These are phyloP conservation scores for Drosophila phalerata DNA, from an alignment of 2,888 invertebrate genomes.

Conservation along the genomic window DNA sequence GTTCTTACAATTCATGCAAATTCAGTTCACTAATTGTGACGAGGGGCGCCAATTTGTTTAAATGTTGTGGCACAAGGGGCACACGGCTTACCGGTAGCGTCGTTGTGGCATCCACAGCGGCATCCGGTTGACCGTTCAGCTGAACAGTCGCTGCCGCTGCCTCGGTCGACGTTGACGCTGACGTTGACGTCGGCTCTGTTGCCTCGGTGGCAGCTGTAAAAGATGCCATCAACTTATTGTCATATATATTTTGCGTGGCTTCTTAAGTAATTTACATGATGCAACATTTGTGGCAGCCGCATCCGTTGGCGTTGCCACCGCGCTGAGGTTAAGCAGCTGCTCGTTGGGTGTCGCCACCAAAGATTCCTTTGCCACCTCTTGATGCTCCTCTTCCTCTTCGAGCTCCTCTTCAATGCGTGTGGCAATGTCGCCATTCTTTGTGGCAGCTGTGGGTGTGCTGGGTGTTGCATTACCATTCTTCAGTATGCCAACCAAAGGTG, in stretches of 20 bases:
- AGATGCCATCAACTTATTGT: constrained; percentile 27
- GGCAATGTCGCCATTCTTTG: constrained; percentile 71
- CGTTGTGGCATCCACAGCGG: constrained; percentile 28
- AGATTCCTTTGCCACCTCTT: neutral
- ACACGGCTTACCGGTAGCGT: constrained; percentile 85
- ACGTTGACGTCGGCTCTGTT: constrained; percentile 5
- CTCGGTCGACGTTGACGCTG: neutral
- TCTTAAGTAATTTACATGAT: constrained; percentile 62
- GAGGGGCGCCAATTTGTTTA: constrained; percentile 86
- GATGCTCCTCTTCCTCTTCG: constrained; percentile 61
- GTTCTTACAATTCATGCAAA: constrained; percentile 67
- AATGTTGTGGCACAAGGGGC: constrained; percentile 35
- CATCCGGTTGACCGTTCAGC: constrained; percentile 49
- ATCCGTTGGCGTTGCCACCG: constrained; percentile 46
- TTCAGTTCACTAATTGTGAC: constrained; percentile 87
- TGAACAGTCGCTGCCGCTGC: constrained; percentile 8
- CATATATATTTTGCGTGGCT: constrained; percentile 30
- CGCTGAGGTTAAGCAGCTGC: constrained; percentile 41
- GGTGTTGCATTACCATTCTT: constrained; percentile 83
- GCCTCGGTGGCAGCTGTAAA: constrained; percentile 29
- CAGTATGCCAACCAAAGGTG: constrained; percentile 84
- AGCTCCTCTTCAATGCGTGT: constrained; percentile 70
- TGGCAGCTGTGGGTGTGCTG: constrained; percentile 54
- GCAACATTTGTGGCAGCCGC: constrained; percentile 57
- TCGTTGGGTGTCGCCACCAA: constrained; percentile 12